Percentiles rank a stretch among this genome's conserved stretches.
These are phyloP conservation scores for Drosophila pseudotalamancana DNA, from an alignment of 2,888 invertebrate species.

Conservation along the genomic window DNA sequence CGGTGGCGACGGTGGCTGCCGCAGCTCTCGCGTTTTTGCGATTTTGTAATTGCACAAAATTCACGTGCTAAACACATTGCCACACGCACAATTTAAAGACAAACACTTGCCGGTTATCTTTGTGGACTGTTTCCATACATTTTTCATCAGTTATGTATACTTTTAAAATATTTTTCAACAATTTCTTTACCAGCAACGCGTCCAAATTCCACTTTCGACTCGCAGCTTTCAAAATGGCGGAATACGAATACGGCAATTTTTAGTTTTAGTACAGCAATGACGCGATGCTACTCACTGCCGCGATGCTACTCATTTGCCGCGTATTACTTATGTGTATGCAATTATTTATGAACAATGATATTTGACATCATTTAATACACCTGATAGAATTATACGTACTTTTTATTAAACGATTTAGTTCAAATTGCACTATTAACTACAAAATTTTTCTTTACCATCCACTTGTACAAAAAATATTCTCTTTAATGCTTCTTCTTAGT, in stretches of 20 bases:
- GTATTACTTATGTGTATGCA: slow-evolving; percentile 35
- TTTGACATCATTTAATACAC: slow-evolving; percentile 38
- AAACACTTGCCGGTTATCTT: slow-evolving; percentile 45
- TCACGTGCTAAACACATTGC: slow-evolving; percentile 68
- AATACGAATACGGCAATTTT: slow-evolving; percentile 83
- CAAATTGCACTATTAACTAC: slow-evolving; percentile 51
- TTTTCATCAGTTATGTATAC: slow-evolving; percentile 57
- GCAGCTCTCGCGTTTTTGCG: slow-evolving; percentile 64
- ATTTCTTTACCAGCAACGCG: slow-evolving; percentile 83
- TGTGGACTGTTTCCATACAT: slow-evolving; percentile 43
- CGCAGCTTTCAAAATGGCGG: slow-evolving; percentile 85
- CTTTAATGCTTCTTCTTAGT: slow-evolving; percentile 51
- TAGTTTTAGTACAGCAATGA: slow-evolving; percentile 84
- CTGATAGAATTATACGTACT: slow-evolving; percentile 39
- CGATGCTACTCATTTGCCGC: slow-evolving; percentile 69
- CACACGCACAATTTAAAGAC: slow-evolving; percentile 57
- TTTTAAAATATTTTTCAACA: slow-evolving; percentile 70
- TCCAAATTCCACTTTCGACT: slow-evolving; percentile 83
- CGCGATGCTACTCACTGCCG: slow-evolving; percentile 78
- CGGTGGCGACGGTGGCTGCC: slow-evolving; percentile 59
- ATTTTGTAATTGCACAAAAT: slow-evolving; percentile 67
- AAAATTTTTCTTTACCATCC: slow-evolving; percentile 55
- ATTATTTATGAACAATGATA: slow-evolving; percentile 23
- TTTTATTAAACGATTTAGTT: slow-evolving; percentile 39
- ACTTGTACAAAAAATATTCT: slow-evolving; percentile 70